A percentile compares a stretch with the other conserved stretches of the same genome.
These are phyloP conservation scores for Cataglyphis altisquamis DNA, from an alignment of 2,888 invertebrate species.

Conservation along the genomic window DNA sequence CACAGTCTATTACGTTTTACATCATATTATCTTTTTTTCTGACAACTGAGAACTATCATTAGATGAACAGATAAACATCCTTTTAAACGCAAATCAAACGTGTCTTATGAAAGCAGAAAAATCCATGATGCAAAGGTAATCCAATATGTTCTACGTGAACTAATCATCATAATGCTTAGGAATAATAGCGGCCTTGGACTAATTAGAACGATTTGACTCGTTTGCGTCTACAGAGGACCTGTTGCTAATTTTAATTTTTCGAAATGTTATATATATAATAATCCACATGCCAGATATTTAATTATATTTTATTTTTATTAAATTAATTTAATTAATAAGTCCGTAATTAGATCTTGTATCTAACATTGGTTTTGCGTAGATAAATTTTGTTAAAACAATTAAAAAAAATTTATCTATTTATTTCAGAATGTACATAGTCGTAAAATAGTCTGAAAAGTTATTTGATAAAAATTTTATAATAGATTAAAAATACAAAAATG, in stretches of 20 bases:
- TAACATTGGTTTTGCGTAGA: not conserved
- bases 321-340: not conserved
- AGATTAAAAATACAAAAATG: not conserved
- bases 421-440: not conserved
- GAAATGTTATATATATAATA: not conserved
- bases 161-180: not conserved
- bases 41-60: not conserved
- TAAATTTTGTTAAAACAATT: not conserved
- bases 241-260: not conserved
- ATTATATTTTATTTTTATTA: not conserved
- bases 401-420: not conserved
- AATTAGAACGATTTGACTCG: not conserved
- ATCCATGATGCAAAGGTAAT: conserved; percentile 19
- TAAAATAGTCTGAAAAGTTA: not conserved
- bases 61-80: conserved; percentile 51
- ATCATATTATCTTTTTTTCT: conserved; percentile 59
- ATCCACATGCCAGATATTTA: not conserved
- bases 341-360: not conserved
- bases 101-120: not conserved
- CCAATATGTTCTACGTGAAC: not conserved
- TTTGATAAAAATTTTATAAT: not conserved
- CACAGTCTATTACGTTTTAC: conserved; percentile 49
- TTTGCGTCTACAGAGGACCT: not conserved
- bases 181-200: not conserved
- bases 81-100: not conserved